Conservation (phyloP, 2,888 invertebrate genomes). For the Trissonchulus latispiculum region DNA sequence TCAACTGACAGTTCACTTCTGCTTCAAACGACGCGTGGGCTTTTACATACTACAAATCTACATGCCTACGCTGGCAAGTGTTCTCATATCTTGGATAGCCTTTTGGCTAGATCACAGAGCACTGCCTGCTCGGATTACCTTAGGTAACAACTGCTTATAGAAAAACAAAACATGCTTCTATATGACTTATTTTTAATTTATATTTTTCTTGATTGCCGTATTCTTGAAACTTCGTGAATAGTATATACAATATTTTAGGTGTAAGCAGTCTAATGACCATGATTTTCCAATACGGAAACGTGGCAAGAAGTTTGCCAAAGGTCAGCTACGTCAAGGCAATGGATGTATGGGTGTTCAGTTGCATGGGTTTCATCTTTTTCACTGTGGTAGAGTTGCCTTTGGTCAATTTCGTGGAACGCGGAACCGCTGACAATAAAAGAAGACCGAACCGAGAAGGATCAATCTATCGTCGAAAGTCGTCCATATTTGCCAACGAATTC, state of each 20-base stretch:
- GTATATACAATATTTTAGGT: conserved; percentile 7
- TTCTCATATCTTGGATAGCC: conserved; percentile 43
- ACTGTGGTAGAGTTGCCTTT: conserved; percentile 5
- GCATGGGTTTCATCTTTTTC: conserved; percentile 8
- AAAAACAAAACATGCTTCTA: too few species aligned
- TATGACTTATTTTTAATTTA: too few species aligned
- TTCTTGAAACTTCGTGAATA: too few species aligned
- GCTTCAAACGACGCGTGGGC: conserved; percentile 17
- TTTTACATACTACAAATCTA: conserved; percentile 34
- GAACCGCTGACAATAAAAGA: neutral
- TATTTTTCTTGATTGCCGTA: too few species aligned
- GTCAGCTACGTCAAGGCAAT: conserved; percentile 13
- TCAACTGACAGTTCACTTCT: conserved; percentile 31
- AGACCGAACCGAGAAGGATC: neutral
- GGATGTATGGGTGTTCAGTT: conserved; percentile 8
- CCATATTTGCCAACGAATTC: neutral
- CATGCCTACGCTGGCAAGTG: conserved; percentile 39
- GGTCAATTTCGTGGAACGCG: conserved; percentile 1
- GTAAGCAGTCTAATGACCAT: conserved; percentile 12
- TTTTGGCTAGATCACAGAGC: conserved; percentile 40
- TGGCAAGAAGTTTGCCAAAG: conserved; percentile 4
- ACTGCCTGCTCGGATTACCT: conserved; percentile 33
- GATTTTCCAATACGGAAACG: conserved; percentile 12
- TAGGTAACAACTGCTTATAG: too few species aligned
- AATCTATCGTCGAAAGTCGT: neutral